Evolutionary conservation across 1,140 invertebrate genomes (phyloP).

Genomic region (Amyelois transitella): DNA sequence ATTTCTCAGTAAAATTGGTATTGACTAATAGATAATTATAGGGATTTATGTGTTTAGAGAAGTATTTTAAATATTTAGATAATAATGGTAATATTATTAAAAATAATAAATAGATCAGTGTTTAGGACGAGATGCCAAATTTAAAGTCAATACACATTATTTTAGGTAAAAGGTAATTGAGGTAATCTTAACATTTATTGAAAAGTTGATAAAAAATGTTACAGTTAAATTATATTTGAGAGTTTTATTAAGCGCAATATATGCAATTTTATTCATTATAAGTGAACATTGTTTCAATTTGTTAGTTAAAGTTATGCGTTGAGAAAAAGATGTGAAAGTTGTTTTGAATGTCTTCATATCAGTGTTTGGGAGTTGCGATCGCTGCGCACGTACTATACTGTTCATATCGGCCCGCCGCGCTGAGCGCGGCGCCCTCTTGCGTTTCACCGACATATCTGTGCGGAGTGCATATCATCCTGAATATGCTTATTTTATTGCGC

Average conservation of each 20-base stretch:
- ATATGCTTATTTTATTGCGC: constrained; percentile 47
- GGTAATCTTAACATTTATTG: constrained; percentile 72
- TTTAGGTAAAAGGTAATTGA: constrained; percentile 72
- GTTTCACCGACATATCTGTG: constrained; percentile 43
- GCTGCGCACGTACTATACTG: constrained; percentile 2
- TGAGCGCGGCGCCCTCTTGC: constrained; percentile 18
- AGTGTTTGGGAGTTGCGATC: constrained; percentile 14
- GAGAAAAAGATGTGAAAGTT: constrained; percentile 52
- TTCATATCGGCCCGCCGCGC: background rate
- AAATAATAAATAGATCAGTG: constrained; percentile 62
- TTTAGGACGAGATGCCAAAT: constrained; percentile 74
- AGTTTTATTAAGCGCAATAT: constrained; percentile 72
- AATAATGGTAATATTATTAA: constrained; percentile 55
- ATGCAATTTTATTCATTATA: constrained; percentile 71
- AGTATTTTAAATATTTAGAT: constrained; percentile 74
- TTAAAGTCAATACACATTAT: constrained; percentile 74
- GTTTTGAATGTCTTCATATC: constrained; percentile 45
- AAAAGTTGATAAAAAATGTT: constrained; percentile 73
- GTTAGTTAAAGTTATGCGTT: constrained; percentile 73
- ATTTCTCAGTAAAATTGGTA: constrained; percentile 64
- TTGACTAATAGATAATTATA: constrained; percentile 72
- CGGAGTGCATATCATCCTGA: constrained; percentile 53
- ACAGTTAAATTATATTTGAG: constrained; percentile 74
- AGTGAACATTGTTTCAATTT: constrained; percentile 72
- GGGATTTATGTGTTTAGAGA: constrained; percentile 72